Base-by-base conservation (phyloP, 2,888 invertebrate species). In the Bellardia pandia region DNA sequence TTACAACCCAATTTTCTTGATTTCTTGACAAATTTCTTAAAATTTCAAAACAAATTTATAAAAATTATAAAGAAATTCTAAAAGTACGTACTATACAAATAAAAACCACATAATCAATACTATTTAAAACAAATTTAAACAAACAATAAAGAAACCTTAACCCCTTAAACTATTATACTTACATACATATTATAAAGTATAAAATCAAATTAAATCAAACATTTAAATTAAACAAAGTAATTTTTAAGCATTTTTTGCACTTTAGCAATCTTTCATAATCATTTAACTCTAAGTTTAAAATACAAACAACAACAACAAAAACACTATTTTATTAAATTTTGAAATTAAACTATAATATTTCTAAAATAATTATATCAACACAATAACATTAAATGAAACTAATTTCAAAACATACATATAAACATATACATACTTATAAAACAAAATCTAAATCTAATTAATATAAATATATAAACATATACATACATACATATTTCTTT, bases 221-320 rank as follows among this genome's bases (percentile, higher is more conserved):
- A 58, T 23, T 37, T 40, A 56, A 45, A 33, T 16, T 66, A 6
- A 23, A 71, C 58, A 23, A 23, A 71, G 48, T 74, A 48, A 75
- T 77, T 72, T 72, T 13, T 78, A 85, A 79, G 62, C 74, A 79
- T 75, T 79, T 84, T 68, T 64, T 72, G 77, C 76, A 75, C 74
- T 84, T 62, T 77, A 53, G 62, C 69, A 79, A 85, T 58, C 42
- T 16, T 71, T 77, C 56, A 64, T 86, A 66, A 81, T 72, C 62
- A 77, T 58, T 48, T 71, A 62, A 56, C 42, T 64, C 37, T 53
- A 78, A 78, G 69, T 69, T 69, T 16, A 62, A 81, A n/a, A n/a
- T n/a, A n/a, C n/a, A n/a, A 75, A 69, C 5, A 45, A 53, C 8
- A 37, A n/a, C 51, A 69, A 51, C 30, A 81, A 77, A 68, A 66